These are phyloP conservation scores for Ectemnius lituratus DNA, from an alignment of 2,888 invertebrate genomes.

Conservation along the genomic window DNA sequence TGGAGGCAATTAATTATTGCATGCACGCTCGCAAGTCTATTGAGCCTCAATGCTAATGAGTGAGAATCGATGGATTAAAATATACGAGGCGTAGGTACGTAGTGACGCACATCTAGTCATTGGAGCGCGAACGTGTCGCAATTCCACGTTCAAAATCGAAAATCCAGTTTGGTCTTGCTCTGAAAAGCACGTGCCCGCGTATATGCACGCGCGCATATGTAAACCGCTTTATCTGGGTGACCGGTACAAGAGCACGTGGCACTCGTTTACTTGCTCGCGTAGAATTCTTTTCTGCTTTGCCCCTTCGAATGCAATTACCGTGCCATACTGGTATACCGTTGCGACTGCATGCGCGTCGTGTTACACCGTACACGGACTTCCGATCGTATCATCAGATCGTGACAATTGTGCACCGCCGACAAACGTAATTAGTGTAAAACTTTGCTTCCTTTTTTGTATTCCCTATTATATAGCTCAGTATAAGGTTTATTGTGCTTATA, in stretches of 20 bases:
- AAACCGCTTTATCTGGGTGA: background rate
- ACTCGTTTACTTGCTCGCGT: constrained; percentile 9
- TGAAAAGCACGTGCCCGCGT: constrained; percentile 53
- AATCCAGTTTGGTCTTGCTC: constrained; percentile 66
- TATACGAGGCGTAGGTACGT: background rate
- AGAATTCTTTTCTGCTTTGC: background rate
- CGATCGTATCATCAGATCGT: too few relatives aligned
- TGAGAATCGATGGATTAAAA: background rate
- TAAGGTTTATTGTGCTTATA: too few relatives aligned
- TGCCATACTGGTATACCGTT: too few relatives aligned
- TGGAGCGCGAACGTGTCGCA: constrained; percentile 41
- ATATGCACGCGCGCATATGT: constrained; percentile 24
- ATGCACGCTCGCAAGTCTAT: too few relatives aligned
- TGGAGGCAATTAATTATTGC: too few relatives aligned
- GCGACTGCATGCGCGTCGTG: too few relatives aligned
- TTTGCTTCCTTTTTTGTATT: too few relatives aligned
- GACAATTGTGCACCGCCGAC: too few relatives aligned
- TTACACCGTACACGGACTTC: too few relatives aligned
- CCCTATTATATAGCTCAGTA: too few relatives aligned
- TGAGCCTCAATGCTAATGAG: background rate
- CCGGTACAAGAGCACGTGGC: constrained; percentile 1
- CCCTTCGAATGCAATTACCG: too few relatives aligned
- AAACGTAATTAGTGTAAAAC: too few relatives aligned
- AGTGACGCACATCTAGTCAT: constrained; percentile 43
- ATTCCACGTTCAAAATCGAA: constrained; percentile 51